A percentile compares a stretch with the other conserved stretches of the same genome.
Evolutionary conservation across 2,113 vertebrate species (phyloP).

Genomic region (Notarius lentiginosus): DNA sequence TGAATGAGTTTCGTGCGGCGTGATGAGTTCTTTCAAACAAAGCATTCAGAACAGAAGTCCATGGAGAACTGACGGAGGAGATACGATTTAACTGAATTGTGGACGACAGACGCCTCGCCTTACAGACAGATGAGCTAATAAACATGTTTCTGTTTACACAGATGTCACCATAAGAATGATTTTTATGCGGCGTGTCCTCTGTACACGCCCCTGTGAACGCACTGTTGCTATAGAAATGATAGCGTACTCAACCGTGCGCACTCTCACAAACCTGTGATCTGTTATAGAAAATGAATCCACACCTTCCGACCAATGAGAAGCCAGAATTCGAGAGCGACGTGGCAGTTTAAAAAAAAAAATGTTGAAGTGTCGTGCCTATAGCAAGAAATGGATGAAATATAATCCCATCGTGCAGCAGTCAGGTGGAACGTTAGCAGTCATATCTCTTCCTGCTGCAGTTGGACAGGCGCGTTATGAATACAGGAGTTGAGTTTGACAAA

Average conservation of each 20-base stretch:
- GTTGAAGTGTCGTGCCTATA: not conserved
- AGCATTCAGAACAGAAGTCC: no score
- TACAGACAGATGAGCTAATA: not conserved
- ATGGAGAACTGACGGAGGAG: no score
- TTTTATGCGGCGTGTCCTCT: no score
- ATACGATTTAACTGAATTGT: no score
- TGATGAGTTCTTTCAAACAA: no score
- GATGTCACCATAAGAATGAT: no score
- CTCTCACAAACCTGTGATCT: not conserved
- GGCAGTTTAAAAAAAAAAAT: not conserved
- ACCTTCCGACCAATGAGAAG: not conserved
- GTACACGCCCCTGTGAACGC: not conserved
- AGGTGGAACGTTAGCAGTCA: not conserved
- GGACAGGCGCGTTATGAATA: slow-evolving; percentile 23
- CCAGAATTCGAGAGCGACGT: not conserved
- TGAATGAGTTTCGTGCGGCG: no score
- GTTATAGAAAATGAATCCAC: not conserved
- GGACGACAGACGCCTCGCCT: no score
- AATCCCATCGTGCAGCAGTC: not conserved
- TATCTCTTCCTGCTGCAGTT: slow-evolving; percentile 10
- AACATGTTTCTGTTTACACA: not conserved
- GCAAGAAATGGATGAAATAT: not conserved
- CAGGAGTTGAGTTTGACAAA: slow-evolving; percentile 36
- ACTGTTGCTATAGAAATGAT: not conserved
- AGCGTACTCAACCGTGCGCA: not conserved